Base-by-base conservation (phyloP, 2,797 vertebrate species). In the Salarias fasciatus region DNA sequence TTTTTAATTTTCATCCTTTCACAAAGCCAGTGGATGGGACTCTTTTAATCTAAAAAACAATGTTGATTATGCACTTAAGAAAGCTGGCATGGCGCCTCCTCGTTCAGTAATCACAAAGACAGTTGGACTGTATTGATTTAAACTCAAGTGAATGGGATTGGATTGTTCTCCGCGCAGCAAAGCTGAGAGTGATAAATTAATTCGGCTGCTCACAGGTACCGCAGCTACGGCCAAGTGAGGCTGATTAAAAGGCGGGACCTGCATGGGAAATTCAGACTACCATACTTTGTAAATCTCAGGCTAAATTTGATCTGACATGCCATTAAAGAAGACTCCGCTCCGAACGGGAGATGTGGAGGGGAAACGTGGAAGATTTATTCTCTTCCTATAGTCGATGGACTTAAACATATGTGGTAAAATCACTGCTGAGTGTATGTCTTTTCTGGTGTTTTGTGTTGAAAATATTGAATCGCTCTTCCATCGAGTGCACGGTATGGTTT, bases 191-290 rank as follows among this genome's bases (percentile, higher is more conserved):
- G 67, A 80, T 84, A 75, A 73, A 88, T 80, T 46, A 58, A 77
- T 73, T 64, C 59, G 31, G 77, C 56, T 28, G 59, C 70, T 75
- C 53, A 29, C 72, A 62, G 53, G 60, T 66, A 79, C 63, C 72
- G 75, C 41, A 74, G 67, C 63, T 65, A 58, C 69, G 63, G 65
- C 62, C 74, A 68, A 68, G 70, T 68, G 80, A 61, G 70, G 56
- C 58, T 82, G 77, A 88, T 85, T 80, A 88, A 82, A 79, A 73
- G 53, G 65, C 46, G 55, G 46, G 65, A 57, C 41, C 67, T 80
- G 74, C 65, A 58, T 50, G 50, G 47, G 65, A 65, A 81, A 82
- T 67, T 47, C 46, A 68, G 61, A 70, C 63, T 51, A 66, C 11
- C 42, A 43, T 30, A 31, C 53, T 61, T 36, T 60, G 48, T 63